Evolutionary conservation across 2,113 vertebrate genomes (phyloP), one percentile per base, ranked within the genome.

Genomic region (Phodopus roborovskii): DNA sequence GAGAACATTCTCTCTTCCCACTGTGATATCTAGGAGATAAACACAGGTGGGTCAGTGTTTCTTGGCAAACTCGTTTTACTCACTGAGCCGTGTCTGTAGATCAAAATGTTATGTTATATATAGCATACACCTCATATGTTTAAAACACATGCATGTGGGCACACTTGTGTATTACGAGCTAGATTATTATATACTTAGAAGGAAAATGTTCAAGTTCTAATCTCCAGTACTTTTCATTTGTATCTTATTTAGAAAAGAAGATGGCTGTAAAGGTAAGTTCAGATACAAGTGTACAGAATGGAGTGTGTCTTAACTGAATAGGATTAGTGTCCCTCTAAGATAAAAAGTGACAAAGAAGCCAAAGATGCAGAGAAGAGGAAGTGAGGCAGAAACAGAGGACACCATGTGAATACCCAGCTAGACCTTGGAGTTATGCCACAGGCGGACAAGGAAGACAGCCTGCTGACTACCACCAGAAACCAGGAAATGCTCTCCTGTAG

Each of bases 91-190:
- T 83, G 56, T 42, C 56, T 62, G 22, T 83, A 60, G n/a, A 7
- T 39, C 60, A 84, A 64, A 70, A 9, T 10, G 2, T 39, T 87
- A 9, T n/a, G 20, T 92, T 92, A 85, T n/a, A 78, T 78, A 97
- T 95, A 91, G 71, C 71, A 53, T 7, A 90, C 7, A 62, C 45
- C n/a, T 92, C 20, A 42, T 90, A 45, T 60, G 77, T 91, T 83
- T 91, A 39, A 73, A 90, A 11, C 26, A 33, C 28, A 45, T 3
- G 16, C 39, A 64, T 60, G 45, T 33, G 39, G 58, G 62, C 53
- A 87, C 36, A 79, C 26, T 50, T 6, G 12, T 13, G 30, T 26
- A 2, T 73, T 88, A 4, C 48, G 8, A 19, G 53, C 62, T 88
- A 33, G 68, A 85, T 91, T 75, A 12, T 53, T 64, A 8, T 91